Base-by-base conservation (phyloP, 2,888 invertebrate genomes). In the Pheosia tremula region DNA sequence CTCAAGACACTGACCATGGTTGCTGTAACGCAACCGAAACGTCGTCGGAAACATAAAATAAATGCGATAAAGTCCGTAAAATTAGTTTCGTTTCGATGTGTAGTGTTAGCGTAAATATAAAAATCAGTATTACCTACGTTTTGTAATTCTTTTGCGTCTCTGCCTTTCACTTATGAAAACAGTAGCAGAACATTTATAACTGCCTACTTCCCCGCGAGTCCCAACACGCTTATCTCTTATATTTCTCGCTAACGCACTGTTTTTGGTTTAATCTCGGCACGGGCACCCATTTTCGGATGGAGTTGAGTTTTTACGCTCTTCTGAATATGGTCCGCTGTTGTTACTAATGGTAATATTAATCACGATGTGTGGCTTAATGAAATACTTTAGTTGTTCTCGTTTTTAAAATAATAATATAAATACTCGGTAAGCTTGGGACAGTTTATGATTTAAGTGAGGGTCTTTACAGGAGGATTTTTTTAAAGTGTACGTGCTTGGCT, bases 281-380 rank as follows among this genome's bases (percentile, higher is more conserved):
- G 59, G 60, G 66, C 62, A 59, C 72, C 85, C 86, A 76, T 80
- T 80, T 87, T 84, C 69, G 86, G 87, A 60, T 73, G 72, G 63
- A 78, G 80, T 72, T 82, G 72, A 78, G 82, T 82, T 89, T 89
- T 89, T 89, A 75, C 72, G 64, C 64, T 65, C 62, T 55, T 67
- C 85, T 81, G 74, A 81, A 88, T 83, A 84, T 70, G 86, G 87
- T 61, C 41, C 59, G 58, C 64, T 62, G 70, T 66, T 68, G 77
- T 79, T 80, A 67, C 76, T 84, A 84, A 86, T 86, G 85, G 83
- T 80, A 84, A 87, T 83, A 85, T 86, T 84, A 84, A 83, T 89
- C 88, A 88, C 86, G 85, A 88, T 86, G 82, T 81, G 70, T 82
- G 24, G 67, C 74, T 62, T 68, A 68, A 71, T 65, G 43, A 60